Evolutionary conservation across 2,888 invertebrate genomes (phyloP).

Genomic region (Standfussiana lucernea): DNA sequence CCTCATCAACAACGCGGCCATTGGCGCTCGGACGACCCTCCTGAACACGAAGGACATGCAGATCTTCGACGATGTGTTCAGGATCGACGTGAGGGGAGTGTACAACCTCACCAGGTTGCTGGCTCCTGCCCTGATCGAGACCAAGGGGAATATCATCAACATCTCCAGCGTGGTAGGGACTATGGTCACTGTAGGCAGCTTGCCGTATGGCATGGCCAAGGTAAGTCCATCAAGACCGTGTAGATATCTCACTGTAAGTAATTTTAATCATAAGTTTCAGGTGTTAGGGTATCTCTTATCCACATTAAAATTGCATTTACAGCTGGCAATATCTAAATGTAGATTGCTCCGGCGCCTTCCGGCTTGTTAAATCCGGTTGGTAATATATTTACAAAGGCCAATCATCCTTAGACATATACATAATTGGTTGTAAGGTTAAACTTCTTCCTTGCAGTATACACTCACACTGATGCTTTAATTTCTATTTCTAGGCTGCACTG

Average conservation of each 20-base stretch:
- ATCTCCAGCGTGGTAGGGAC: slow-evolving; percentile 92
- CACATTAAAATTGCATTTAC: not conserved
- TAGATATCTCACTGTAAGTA: not conserved
- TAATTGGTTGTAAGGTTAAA: too few species aligned
- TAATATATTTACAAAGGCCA: not conserved
- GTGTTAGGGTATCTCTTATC: not conserved
- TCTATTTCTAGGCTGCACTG: slow-evolving; percentile 68
- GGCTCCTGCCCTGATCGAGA: slow-evolving; percentile 92
- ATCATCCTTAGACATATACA: too few species aligned
- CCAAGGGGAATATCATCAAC: slow-evolving; percentile 93
- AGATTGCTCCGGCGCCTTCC: too few species aligned
- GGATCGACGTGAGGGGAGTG: slow-evolving; percentile 91
- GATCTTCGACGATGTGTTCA: slow-evolving; percentile 86
- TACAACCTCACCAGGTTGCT: slow-evolving; percentile 92
- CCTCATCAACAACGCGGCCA: slow-evolving; percentile 90
- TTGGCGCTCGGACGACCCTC: slow-evolving; percentile 81
- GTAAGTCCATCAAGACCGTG: slow-evolving; percentile 63
- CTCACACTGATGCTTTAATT: not conserved
- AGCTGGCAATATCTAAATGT: not conserved
- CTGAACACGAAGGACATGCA: slow-evolving; percentile 67
- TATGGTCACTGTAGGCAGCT: slow-evolving; percentile 94
- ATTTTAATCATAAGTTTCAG: not conserved
- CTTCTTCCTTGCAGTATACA: not conserved
- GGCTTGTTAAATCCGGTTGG: not conserved
- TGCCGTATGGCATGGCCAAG: slow-evolving; percentile 97